A percentile compares a stretch with the other conserved stretches of the same genome.
Evolutionary conservation across 2,113 vertebrate genomes (phyloP).

Genomic region (Phaethon lepturus): DNA sequence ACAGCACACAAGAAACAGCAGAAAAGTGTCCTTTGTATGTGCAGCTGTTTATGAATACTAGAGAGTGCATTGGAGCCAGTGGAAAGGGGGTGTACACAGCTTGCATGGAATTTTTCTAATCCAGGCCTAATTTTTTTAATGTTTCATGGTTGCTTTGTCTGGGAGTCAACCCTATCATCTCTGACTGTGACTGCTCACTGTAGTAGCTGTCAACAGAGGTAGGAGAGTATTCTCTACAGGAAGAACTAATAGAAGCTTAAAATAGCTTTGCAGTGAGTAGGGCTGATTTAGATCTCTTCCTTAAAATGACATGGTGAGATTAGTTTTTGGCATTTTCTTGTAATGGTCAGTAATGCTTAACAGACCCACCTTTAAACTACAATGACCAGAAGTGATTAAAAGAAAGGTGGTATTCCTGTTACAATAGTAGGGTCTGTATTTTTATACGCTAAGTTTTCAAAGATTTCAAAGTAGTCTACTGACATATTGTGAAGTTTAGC

Average conservation of each 20-base stretch:
- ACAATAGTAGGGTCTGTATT: not conserved
- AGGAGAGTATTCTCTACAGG: fast-evolving
- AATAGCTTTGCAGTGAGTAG: not conserved
- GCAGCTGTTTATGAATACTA: not conserved
- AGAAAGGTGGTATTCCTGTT: not conserved
- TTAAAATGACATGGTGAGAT: not conserved
- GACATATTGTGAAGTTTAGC: not conserved
- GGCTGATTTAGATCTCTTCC: not conserved
- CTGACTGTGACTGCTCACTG: not conserved
- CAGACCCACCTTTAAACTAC: not conserved
- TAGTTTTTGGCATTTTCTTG: not conserved
- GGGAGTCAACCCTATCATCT: not conserved
- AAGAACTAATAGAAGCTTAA: not conserved
- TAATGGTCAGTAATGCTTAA: not conserved
- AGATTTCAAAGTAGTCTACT: not conserved
- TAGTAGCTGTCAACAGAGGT: not conserved
- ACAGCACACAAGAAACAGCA: not conserved
- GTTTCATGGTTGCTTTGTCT: not conserved
- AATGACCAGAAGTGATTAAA: not conserved
- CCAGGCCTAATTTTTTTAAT: not conserved
- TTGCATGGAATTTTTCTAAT: not conserved
- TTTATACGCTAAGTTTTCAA: not conserved
- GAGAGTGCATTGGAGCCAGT: not conserved
- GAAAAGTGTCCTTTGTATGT: not conserved
- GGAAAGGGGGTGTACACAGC: not conserved